A percentile compares a stretch with the other conserved stretches of the same genome.
Conservation (phyloP, 2,888 invertebrate species). For the Lochmaea crataegi region DNA sequence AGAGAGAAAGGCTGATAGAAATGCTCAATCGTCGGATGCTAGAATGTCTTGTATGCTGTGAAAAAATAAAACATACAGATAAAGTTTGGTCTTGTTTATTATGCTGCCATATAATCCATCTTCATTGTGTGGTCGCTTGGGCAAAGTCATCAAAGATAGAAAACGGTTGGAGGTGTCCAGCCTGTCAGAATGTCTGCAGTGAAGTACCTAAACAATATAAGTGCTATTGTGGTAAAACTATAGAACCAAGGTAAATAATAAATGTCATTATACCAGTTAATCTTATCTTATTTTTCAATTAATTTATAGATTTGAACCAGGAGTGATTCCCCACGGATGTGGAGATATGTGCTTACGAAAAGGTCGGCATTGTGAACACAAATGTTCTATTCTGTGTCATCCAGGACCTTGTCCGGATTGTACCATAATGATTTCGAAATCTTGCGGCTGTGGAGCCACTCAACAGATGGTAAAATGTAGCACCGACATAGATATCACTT, state of each 20-base stretch:
- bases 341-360: slow-evolving; percentile 84
- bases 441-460: slow-evolving; percentile 83
- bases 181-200: slow-evolving; percentile 86
- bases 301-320: slow-evolving; percentile 70
- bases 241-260: slow-evolving; percentile 70
- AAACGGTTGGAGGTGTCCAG: slow-evolving; percentile 94
- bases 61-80: slow-evolving; percentile 82
- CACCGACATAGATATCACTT: slow-evolving; percentile 77
- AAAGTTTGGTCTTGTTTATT: slow-evolving; percentile 91
- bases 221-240: slow-evolving; percentile 91
- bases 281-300: not conserved
- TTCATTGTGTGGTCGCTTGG: slow-evolving; percentile 93
- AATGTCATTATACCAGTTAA: not conserved
- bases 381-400: slow-evolving; percentile 87
- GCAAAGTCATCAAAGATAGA: slow-evolving; percentile 82
- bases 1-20: slow-evolving; percentile 84
- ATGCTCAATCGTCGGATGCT: slow-evolving; percentile 84
- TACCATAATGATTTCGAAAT: slow-evolving; percentile 76
- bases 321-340: slow-evolving; percentile 90
- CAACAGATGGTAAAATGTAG: slow-evolving; percentile 78
- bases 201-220: slow-evolving; percentile 82
- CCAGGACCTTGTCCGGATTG: slow-evolving; percentile 96
- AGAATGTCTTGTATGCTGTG: slow-evolving; percentile 96
- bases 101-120: slow-evolving; percentile 93
- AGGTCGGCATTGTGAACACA: slow-evolving; percentile 71